Conservation (phyloP, 2,113 vertebrate species). For the Clinocottus analis region DNA sequence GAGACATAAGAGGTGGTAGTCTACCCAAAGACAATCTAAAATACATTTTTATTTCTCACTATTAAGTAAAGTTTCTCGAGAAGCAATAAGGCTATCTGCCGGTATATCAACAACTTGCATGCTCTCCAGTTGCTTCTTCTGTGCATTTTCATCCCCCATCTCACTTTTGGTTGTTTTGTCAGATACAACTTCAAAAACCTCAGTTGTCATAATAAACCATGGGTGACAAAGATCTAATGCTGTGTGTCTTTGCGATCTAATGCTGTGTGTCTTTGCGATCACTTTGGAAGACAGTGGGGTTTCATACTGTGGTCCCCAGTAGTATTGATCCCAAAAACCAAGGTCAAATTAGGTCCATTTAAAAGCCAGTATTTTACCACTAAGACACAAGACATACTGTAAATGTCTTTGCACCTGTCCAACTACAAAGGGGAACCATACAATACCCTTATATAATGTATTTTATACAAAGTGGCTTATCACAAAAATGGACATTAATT, state of each 20-base stretch:
- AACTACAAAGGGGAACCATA: neutral
- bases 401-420: neutral
- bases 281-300: neutral
- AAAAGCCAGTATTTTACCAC: neutral
- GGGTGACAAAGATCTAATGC: neutral
- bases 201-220: neutral
- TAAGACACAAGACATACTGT: neutral
- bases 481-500: neutral
- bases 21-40: neutral
- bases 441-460: neutral
- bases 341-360: slow-evolving; percentile 39
- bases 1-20: neutral
- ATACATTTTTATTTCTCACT: neutral
- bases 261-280: slow-evolving; percentile 11
- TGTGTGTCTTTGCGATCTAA: slow-evolving; percentile 11
- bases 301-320: slow-evolving; percentile 8
- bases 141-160: neutral
- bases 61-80: neutral
- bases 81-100: neutral
- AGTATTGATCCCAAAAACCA: slow-evolving; percentile 6
- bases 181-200: neutral
- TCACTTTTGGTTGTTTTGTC: neutral
- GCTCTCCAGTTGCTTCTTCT: neutral
- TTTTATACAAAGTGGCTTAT: neutral
- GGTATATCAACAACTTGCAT: neutral